phyloP scores from a whole-genome alignment of 2,888 invertebrate species.

The Octonoba sinensis region DNA sequence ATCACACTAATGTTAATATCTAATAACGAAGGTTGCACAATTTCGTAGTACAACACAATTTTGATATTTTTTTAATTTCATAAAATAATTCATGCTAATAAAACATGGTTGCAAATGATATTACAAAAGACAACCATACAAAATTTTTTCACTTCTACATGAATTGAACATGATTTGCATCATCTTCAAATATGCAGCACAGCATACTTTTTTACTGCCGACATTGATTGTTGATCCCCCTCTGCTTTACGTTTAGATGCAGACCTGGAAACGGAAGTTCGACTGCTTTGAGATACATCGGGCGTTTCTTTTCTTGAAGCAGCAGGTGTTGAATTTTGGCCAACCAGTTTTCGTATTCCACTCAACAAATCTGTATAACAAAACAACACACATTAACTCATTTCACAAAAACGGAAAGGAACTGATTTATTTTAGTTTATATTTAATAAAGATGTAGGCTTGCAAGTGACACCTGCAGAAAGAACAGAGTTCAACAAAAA shows the following conservation, averaged over 20 bases:
- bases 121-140: background rate
- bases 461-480: no score
- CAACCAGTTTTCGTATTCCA: constrained; percentile 84
- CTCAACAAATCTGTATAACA: constrained; percentile 79
- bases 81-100: no score
- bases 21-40: no score
- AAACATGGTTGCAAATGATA: no score
- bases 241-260: constrained; percentile 72
- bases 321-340: constrained; percentile 68
- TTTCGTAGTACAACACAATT: no score
- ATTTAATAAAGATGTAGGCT: no score
- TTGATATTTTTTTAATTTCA: no score
- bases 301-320: background rate
- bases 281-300: background rate
- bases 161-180: background rate
- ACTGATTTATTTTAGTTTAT: constrained; percentile 40
- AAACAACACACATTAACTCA: constrained; percentile 55
- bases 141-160: background rate
- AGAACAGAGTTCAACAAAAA: no score
- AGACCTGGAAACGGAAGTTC: constrained; percentile 16
- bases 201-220: constrained; percentile 50
- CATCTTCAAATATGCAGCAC: constrained; percentile 5
- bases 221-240: constrained; percentile 68
- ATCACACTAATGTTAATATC: no score
- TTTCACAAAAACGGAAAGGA: background rate